Evolutionary conservation across 1,140 invertebrate species (phyloP).

Genomic region (Diorhabda sublineata): DNA sequence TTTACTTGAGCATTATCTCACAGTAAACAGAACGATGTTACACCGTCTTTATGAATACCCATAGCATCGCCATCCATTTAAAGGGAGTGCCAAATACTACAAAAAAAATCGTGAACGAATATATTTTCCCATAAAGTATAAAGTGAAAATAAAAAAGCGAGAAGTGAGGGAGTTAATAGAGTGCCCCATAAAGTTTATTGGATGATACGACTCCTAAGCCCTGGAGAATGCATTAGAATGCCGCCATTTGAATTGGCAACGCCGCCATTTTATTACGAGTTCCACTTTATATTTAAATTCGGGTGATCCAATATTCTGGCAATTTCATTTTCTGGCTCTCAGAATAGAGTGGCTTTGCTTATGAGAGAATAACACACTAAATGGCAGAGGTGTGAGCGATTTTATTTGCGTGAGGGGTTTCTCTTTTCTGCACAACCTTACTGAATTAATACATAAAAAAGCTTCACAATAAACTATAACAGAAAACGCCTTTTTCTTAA

Average conservation of each 20-base stretch:
- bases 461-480: too few relatives aligned
- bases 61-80: not conserved
- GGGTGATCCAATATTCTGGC: slow-evolving; percentile 37
- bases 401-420: too few relatives aligned
- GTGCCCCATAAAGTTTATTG: slow-evolving; percentile 30
- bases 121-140: slow-evolving; percentile 18
- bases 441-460: too few relatives aligned
- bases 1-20: too few relatives aligned
- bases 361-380: slow-evolving; percentile 11
- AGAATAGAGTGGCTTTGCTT: slow-evolving; percentile 18
- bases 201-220: slow-evolving; percentile 27
- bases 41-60: not conserved
- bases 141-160: slow-evolving; percentile 27
- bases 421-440: too few relatives aligned
- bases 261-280: slow-evolving; percentile 38
- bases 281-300: slow-evolving; percentile 43
- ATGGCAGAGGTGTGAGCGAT: not conserved
- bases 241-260: slow-evolving; percentile 29
- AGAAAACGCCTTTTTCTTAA: too few relatives aligned
- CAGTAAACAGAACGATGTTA: too few relatives aligned
- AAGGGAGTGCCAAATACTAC: not conserved
- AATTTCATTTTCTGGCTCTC: slow-evolving; percentile 37
- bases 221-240: slow-evolving; percentile 24
- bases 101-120: slow-evolving; percentile 6
- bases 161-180: slow-evolving; percentile 31